A percentile compares a stretch with the other conserved stretches of the same genome.
These are phyloP conservation scores for Xenops minutus DNA, from an alignment of 2,797 vertebrate species.

Conservation along the genomic window DNA sequence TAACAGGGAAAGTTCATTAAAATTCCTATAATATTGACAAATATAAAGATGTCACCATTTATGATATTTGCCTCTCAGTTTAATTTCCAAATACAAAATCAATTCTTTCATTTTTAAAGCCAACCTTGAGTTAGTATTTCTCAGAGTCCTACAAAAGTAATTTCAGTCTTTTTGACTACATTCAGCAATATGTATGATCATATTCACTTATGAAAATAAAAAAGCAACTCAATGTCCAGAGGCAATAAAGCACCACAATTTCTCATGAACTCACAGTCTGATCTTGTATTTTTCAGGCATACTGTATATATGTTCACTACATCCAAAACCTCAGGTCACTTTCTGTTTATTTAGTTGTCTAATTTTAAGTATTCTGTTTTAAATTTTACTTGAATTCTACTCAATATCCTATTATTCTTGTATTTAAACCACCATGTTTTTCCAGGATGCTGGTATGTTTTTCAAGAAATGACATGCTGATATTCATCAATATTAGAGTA, in stretches of 20 bases:
- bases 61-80: not conserved
- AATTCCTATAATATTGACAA: not conserved
- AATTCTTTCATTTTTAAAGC: not conserved
- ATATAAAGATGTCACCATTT: not conserved
- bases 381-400: not conserved
- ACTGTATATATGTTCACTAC: not conserved
- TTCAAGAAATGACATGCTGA: not conserved
- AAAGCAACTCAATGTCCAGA: not conserved
- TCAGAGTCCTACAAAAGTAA: not conserved
- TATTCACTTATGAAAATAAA: not conserved
- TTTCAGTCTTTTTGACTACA: not conserved
- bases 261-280: not conserved
- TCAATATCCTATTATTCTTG: not conserved
- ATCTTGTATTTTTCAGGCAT: not conserved
- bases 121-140: not conserved
- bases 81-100: not conserved
- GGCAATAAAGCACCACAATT: not conserved
- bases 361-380: not conserved
- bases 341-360: not conserved
- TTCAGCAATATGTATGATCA: not conserved
- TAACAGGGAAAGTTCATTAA: slow-evolving; percentile 17
- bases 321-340: not conserved
- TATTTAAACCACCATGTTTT: not conserved
- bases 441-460: not conserved
- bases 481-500: not conserved